Percentiles rank a stretch among this genome's conserved stretches.
These are phyloP conservation scores for Isaurus tuberculatus DNA, from an alignment of 92 coral and sea anemone species.

Conservation along the genomic window DNA sequence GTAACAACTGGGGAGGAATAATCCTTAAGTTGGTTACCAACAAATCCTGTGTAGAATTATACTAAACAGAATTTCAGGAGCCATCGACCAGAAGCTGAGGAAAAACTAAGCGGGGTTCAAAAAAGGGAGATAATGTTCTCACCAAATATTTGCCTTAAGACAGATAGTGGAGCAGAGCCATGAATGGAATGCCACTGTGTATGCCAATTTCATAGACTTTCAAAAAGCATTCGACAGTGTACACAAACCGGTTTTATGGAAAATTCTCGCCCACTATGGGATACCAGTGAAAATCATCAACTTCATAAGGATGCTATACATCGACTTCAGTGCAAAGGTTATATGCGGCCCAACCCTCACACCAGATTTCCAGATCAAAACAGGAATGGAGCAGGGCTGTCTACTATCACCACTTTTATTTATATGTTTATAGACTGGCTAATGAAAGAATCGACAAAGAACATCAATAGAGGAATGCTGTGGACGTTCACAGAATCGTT, in stretches of 20 bases:
- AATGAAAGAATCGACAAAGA: too few species aligned
- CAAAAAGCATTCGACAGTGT: background rate
- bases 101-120: background rate
- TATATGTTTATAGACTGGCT: too few species aligned
- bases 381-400: too few species aligned
- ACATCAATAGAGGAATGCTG: background rate
- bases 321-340: too few species aligned
- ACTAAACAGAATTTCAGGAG: background rate
- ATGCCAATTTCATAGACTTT: background rate
- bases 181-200: background rate
- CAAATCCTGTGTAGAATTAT: background rate
- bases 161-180: background rate
- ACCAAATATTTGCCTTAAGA: background rate
- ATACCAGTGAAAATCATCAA: too few species aligned
- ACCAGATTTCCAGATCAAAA: too few species aligned
- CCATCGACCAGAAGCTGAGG: background rate
- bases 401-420: too few species aligned
- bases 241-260: too few species aligned
- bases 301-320: too few species aligned
- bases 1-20: background rate
- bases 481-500: too few species aligned
- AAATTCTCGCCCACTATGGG: too few species aligned
- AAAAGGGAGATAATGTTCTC: background rate
- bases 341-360: too few species aligned
- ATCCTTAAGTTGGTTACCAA: background rate